phyloP scores from a whole-genome alignment of 2,888 invertebrate genomes.

The Phaedon cochleariae region DNA sequence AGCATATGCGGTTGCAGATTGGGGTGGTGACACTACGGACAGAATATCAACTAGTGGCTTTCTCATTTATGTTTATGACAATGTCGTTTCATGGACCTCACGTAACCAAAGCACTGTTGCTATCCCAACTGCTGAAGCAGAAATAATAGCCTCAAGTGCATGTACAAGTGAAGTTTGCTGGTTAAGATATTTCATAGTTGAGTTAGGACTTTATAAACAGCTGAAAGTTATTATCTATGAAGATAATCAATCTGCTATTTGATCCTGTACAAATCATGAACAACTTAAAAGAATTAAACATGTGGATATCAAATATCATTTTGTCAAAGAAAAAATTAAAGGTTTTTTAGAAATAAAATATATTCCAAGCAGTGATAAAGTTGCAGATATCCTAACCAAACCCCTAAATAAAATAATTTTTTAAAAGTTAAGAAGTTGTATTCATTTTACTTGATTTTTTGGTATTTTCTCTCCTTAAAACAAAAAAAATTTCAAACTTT shows the following conservation, averaged over 20 bases:
- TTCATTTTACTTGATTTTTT: too few relatives aligned
- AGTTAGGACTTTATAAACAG: slow-evolving; percentile 25
- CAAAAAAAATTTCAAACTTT: too few relatives aligned
- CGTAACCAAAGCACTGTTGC: too few relatives aligned
- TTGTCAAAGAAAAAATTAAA: slow-evolving; percentile 23
- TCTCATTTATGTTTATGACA: slow-evolving; percentile 25
- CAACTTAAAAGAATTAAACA: slow-evolving; percentile 30
- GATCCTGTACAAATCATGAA: slow-evolving; percentile 18
- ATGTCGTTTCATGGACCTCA: slow-evolving; percentile 51
- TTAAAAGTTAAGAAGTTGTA: too few relatives aligned
- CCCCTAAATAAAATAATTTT: slow-evolving; percentile 18
- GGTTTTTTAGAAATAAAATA: slow-evolving; percentile 20
- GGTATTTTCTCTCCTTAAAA: too few relatives aligned
- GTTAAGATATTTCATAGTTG: slow-evolving; percentile 26
- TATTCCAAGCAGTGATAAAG: slow-evolving; percentile 14
- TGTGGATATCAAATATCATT: too few relatives aligned
- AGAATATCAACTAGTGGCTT: slow-evolving; percentile 63
- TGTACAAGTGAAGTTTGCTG: slow-evolving; percentile 24
- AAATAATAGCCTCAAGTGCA: slow-evolving; percentile 23
- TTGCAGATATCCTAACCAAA: slow-evolving; percentile 22
- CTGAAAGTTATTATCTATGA: slow-evolving; percentile 17
- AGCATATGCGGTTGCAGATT: too few relatives aligned
- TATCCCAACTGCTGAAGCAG: slow-evolving; percentile 34
- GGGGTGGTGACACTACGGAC: too few relatives aligned
- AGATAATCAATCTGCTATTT: slow-evolving; percentile 20